Evolutionary conservation across 37 sponge, comb jelly and placozoan genomes (phyloP).

Genomic region (Eunapius fragilis): DNA sequence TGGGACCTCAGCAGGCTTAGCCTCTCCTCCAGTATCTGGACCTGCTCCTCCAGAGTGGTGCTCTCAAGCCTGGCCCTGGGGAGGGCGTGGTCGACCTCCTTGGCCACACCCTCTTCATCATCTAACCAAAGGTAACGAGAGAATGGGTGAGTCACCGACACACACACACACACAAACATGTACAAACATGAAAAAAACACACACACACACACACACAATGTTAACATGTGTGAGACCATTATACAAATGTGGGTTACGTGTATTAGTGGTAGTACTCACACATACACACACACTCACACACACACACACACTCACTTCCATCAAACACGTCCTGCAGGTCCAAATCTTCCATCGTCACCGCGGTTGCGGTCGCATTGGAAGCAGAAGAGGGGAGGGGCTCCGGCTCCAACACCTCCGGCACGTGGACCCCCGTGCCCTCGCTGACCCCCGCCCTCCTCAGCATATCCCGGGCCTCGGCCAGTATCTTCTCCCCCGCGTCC

Average conservation of each 20-base stretch:
- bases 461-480: slow-evolving; percentile 29
- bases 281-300: neutral
- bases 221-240: too few relatives aligned
- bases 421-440: slow-evolving; percentile 50
- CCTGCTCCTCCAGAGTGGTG: slow-evolving; percentile 70
- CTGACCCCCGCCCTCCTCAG: slow-evolving; percentile 40
- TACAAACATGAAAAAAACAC: neutral
- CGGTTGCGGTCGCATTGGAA: neutral
- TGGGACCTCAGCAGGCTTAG: slow-evolving; percentile 34
- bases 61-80: slow-evolving; percentile 26
- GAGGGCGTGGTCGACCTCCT: neutral
- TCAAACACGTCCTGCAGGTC: slow-evolving; percentile 10
- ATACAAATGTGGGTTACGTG: too few relatives aligned
- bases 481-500: slow-evolving; percentile 49
- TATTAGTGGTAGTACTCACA: too few relatives aligned
- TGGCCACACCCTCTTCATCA: neutral
- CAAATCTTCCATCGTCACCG: neutral
- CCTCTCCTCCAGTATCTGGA: slow-evolving; percentile 83
- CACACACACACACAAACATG: too few relatives aligned
- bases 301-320: slow-evolving; percentile 15
- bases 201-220: neutral
- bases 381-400: slow-evolving; percentile 35
- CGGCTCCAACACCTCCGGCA: slow-evolving; percentile 67
- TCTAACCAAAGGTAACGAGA: neutral
- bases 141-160: too few relatives aligned